Percentiles rank a stretch among this genome's conserved stretches.
Conservation (phyloP, 2,113 vertebrate genomes). For the Tychaedon coryphoeus region DNA sequence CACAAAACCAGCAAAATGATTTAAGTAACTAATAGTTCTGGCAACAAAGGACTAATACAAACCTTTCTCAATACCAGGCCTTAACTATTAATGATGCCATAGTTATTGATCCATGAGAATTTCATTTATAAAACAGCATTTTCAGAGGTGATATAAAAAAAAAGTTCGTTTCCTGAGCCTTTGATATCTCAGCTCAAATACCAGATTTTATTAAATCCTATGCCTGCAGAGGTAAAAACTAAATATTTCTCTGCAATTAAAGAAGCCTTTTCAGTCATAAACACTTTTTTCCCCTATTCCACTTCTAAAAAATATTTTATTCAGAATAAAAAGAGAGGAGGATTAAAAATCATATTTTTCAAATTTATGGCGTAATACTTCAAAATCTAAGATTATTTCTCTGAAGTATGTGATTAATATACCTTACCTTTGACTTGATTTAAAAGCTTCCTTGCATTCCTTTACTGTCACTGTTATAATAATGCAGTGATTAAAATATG, state of each 20-base stretch:
- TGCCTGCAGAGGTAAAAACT: neutral
- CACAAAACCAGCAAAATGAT: conserved; percentile 1
- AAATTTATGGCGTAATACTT: neutral
- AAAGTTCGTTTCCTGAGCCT: neutral
- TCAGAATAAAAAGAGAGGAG: neutral
- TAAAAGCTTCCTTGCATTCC: neutral
- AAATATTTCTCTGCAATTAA: neutral
- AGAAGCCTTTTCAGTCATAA: neutral
- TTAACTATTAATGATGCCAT: neutral
- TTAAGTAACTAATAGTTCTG: conserved; percentile 12
- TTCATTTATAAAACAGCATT: neutral
- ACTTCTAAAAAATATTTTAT: neutral
- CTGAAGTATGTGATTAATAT: neutral
- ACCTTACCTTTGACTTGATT: neutral
- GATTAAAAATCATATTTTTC: neutral
- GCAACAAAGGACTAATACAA: neutral
- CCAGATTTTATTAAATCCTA: neutral
- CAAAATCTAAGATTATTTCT: neutral
- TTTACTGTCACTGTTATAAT: neutral
- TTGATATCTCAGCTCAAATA: neutral
- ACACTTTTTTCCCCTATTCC: neutral
- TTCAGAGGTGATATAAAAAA: neutral
- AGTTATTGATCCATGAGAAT: neutral
- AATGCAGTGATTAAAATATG: neutral
- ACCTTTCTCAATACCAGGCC: neutral